Evolutionary conservation across 2,113 vertebrate genomes (phyloP).

Genomic region (Hippopotamus amphibius): DNA sequence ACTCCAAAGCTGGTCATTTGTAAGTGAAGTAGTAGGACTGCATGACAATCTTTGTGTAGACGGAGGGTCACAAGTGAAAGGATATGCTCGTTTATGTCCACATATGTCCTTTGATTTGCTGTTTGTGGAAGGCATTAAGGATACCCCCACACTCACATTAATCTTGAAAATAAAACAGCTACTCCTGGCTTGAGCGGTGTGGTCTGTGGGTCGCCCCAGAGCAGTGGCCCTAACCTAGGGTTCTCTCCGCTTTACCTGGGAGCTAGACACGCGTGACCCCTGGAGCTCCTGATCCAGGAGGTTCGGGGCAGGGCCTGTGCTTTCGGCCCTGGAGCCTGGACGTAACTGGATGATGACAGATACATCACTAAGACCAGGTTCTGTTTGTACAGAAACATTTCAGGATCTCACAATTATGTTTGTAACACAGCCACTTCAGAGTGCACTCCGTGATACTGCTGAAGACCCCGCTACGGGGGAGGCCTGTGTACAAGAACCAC

Average conservation of each 20-base stretch:
- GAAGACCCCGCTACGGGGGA: neutral
- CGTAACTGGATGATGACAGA: neutral
- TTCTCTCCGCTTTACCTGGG: neutral
- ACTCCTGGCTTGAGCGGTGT: neutral
- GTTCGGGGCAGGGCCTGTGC: neutral
- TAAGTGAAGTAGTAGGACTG: neutral
- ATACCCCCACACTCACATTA: neutral
- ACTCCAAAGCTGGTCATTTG: neutral
- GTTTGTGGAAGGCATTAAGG: neutral
- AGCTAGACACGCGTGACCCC: neutral
- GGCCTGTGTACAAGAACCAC: neutral
- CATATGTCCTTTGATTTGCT: neutral
- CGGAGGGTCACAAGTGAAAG: neutral
- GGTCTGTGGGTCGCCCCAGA: neutral
- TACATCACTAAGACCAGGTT: neutral
- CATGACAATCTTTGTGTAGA: neutral
- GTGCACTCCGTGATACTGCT: neutral
- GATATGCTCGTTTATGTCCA: neutral
- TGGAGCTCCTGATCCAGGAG: neutral
- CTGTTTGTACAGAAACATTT: neutral
- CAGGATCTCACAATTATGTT: neutral
- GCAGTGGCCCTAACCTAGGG: neutral
- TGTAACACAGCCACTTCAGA: neutral
- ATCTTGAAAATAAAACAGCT: neutral
- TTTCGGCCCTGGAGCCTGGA: slow-evolving; percentile 9